These are phyloP conservation scores for Actinemys pallida DNA, from an alignment of 2,113 vertebrate species.

Conservation along the genomic window DNA sequence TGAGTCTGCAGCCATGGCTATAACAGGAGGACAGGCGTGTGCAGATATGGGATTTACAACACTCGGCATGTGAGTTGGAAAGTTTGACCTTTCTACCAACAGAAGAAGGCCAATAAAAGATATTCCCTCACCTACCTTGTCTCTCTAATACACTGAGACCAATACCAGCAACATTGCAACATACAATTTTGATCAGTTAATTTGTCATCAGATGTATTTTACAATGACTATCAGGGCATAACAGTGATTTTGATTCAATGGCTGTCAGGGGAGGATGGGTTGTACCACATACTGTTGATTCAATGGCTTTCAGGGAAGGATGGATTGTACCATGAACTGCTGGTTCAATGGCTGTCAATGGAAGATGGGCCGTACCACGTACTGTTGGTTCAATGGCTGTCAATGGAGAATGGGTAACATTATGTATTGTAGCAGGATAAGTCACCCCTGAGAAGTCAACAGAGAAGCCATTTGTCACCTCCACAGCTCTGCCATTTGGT, in stretches of 20 bases:
- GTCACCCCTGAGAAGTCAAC: neutral
- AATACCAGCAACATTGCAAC: too few species aligned
- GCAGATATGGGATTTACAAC: neutral
- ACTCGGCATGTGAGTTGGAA: too few species aligned
- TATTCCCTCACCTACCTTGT: too few species aligned
- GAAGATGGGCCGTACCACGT: neutral
- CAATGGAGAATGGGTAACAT: neutral
- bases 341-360: neutral
- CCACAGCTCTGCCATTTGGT: neutral
- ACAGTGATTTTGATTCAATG: neutral
- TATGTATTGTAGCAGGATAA: neutral
- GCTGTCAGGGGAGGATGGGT: neutral
- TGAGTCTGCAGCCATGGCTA: neutral
- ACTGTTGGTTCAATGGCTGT: neutral
- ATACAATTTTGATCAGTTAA: too few species aligned
- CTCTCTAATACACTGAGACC: too few species aligned
- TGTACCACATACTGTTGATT: neutral
- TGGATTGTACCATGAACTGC: neutral
- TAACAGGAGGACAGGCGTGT: neutral
- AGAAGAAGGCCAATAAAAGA: too few species aligned
- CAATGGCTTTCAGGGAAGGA: too few species aligned
- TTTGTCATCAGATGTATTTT: neutral
- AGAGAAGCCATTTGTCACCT: neutral
- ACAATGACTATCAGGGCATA: neutral
- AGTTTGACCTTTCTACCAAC: too few species aligned